Evolutionary conservation across 1,140 invertebrate species (phyloP), one percentile per base, ranked within the genome.

Genomic region (Harpegnathos saltator): DNA sequence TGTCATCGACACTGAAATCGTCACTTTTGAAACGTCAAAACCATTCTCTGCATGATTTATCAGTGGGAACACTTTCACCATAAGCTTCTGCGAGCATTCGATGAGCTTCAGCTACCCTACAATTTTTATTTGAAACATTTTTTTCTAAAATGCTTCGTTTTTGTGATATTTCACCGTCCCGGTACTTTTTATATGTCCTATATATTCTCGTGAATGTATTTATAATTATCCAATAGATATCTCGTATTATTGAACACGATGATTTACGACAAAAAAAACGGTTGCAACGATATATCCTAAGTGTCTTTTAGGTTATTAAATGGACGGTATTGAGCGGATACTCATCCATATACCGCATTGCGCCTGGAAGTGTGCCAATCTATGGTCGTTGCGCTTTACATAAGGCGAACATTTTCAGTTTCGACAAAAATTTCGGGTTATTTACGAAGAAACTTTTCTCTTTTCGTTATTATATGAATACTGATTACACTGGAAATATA

Each of bases 331-430:
- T n/a, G 26, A 17, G 22, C 58, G 61, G 38, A 48, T 63, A 81
- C 29, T 59, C 74, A 72, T 77, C 75, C 85, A 90, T 81, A 89
- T 89, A 85, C 89, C 89, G 92, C 92, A 92, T 84, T 92, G 92
- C 92, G 91, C 85, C 87, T 92, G 92, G 91, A 91, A 85, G 14
- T 85, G 59, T 90, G 92, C 92, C 92, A 92, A 88, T 85, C 68
- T 85, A 72, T 77, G 54, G 19, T 72, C 38, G 74, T 80, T 38
- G 62, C 58, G 75, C 72, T 87, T 87, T 82, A 78, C 84, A 48
- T 82, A 86, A 78, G 63, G 62, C 59, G 56, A 82, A 58, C 62
- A 26, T 58, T 86, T 71, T 75, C 63, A 38, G 66, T 62, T 33
- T 72, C 44, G 38, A 14, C 17, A 58, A 44, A 14, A 77, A 65